Percentiles rank a stretch among this genome's conserved stretches.
Evolutionary conservation across 2,113 vertebrate genomes (phyloP).

Genomic region (Isurus oxyrinchus): DNA sequence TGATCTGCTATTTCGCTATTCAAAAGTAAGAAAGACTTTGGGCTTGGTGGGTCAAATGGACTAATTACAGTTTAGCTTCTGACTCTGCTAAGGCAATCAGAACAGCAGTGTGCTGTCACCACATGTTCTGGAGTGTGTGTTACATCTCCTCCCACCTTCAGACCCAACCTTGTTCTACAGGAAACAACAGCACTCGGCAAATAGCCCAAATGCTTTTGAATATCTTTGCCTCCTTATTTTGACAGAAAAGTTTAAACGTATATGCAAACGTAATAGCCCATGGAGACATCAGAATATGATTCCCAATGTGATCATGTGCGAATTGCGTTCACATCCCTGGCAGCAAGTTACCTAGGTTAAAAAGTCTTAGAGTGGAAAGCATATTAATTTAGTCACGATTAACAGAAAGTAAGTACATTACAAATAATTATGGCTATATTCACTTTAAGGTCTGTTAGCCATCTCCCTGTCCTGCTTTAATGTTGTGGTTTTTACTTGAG

Average conservation of each 20-base stretch:
- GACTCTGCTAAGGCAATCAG: not conserved
- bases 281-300: not conserved
- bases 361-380: not conserved
- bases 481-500: not conserved
- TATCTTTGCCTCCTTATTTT: not conserved
- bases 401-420: not conserved
- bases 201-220: not conserved
- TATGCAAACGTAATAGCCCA: not conserved
- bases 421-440: constrained; percentile 16
- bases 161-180: not conserved
- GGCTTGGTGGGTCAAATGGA: not conserved
- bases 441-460: not conserved
- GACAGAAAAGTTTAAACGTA: constrained; percentile 5
- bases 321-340: not conserved
- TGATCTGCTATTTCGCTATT: not conserved
- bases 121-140: not conserved
- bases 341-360: not conserved
- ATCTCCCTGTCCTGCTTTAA: not conserved
- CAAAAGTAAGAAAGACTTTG: not conserved
- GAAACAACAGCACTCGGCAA: no score
- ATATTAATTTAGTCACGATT: not conserved
- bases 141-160: not conserved
- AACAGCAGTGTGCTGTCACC: not conserved
- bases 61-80: not conserved
- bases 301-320: not conserved